These are phyloP conservation scores for Indicator maculatus DNA, from an alignment of 2,113 vertebrate species.

Conservation along the genomic window DNA sequence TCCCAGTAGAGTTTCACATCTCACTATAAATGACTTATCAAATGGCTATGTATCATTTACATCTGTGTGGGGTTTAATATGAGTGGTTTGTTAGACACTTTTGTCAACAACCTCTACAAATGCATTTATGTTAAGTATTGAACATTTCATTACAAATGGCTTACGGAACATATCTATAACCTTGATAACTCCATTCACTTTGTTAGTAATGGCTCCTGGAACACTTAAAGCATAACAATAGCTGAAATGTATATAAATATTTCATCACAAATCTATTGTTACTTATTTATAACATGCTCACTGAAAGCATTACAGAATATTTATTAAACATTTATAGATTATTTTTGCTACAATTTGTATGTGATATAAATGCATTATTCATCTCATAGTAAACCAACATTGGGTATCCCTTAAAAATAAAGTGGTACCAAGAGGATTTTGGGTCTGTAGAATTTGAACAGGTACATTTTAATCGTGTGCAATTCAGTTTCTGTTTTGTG, in stretches of 20 bases:
- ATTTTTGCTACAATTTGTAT: slow-evolving; percentile 77
- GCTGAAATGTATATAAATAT: slow-evolving; percentile 75
- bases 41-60: slow-evolving; percentile 17
- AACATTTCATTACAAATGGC: slow-evolving; percentile 71
- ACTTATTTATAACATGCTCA: slow-evolving; percentile 79
- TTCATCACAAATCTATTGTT: slow-evolving; percentile 77
- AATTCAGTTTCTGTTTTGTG: background rate
- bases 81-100: slow-evolving; percentile 49
- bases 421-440: slow-evolving; percentile 14
- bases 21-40: slow-evolving; percentile 29
- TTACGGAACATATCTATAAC: slow-evolving; percentile 70
- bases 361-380: slow-evolving; percentile 81
- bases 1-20: background rate
- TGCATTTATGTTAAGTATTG: slow-evolving; percentile 60
- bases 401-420: slow-evolving; percentile 60
- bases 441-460: slow-evolving; percentile 22
- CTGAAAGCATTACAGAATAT: slow-evolving; percentile 78
- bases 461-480: background rate
- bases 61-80: slow-evolving; percentile 29
- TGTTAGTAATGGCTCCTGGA: slow-evolving; percentile 72
- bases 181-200: slow-evolving; percentile 74
- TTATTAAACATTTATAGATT: slow-evolving; percentile 85
- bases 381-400: slow-evolving; percentile 69
- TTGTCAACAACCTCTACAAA: slow-evolving; percentile 63
- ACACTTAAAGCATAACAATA: slow-evolving; percentile 76